Evolutionary conservation across 1,140 invertebrate species (phyloP).

Genomic region (Aphidius gifuensis): DNA sequence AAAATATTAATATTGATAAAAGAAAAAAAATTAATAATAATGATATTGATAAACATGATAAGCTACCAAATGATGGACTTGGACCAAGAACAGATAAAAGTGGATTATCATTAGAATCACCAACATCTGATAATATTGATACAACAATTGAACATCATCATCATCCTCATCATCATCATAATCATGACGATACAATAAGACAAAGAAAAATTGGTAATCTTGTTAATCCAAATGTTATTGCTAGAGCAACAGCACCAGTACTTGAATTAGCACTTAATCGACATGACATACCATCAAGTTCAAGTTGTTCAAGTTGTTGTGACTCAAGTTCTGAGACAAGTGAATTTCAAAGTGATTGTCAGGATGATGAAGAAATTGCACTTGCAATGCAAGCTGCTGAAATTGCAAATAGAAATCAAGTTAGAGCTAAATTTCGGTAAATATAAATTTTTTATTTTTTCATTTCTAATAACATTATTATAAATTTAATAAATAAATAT

Average conservation of each 20-base stretch:
- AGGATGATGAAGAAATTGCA: conserved; percentile 86
- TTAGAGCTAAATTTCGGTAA: conserved; percentile 78
- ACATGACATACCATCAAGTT: conserved; percentile 43
- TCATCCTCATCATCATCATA: conserved; percentile 8
- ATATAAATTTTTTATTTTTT: conserved; percentile 1
- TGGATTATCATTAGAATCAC: conserved; percentile 35
- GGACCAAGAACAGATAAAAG: conserved; percentile 51
- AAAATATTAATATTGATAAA: conserved; percentile 9
- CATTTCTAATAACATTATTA: background rate
- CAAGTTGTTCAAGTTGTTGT: conserved; percentile 44
- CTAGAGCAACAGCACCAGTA: conserved; percentile 9
- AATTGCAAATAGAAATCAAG: conserved; percentile 74
- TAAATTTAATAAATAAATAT: conserved; percentile 14
- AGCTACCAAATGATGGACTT: conserved; percentile 46
- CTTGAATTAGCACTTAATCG: conserved; percentile 29
- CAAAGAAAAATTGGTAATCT: conserved; percentile 23
- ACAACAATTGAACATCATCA: conserved; percentile 11
- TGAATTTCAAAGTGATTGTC: conserved; percentile 79
- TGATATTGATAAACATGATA: conserved; percentile 25
- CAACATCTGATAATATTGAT: conserved; percentile 12
- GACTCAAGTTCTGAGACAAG: conserved; percentile 58
- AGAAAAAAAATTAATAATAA: conserved; percentile 31
- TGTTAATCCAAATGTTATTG: conserved; percentile 29
- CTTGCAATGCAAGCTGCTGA: conserved; percentile 82
- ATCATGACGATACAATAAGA: conserved; percentile 24